Evolutionary conservation across 2,113 vertebrate species (phyloP), one percentile per base, ranked within the genome.

Genomic region (Anoplopoma fimbria): DNA sequence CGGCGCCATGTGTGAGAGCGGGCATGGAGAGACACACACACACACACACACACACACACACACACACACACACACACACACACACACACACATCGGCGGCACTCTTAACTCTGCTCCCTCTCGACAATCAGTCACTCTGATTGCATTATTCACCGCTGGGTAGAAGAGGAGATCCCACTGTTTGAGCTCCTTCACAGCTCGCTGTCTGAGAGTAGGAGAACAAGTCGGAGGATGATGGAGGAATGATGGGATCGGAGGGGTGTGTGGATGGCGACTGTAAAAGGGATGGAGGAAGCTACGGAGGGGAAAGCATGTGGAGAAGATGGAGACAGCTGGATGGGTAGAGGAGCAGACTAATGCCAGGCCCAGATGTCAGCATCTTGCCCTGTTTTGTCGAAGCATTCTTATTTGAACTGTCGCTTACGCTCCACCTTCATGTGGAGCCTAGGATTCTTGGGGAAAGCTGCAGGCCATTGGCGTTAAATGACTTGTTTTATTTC

Each of bases 131-230:
- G 80, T 84, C 83, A 72, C 67, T 73, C 73, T 88, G 88, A 90
- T 88, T 91, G 81, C 87, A 90, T 92, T 91, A 90, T 90, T 81
- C 82, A 88, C 65, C 14, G 53, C 85, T 82, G 79, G 72, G 72
- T 64, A n/a, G 67, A 51, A 83, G 82, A 89, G 73, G 62, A 33
- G 72, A 84, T 84, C 81, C 75, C 79, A 79, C 87, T 68, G 73
- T 87, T 90, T 72, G 49, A 84, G 83, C 70, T 61, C 49, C 47
- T 84, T 87, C 76, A 47, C 70, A 67, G 75, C 77, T 82, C 33
- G 19, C 62, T 65, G 67, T 81, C 38, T 77, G 75, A 57, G 79
- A 77, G 69, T 13, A 36, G 76, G 13, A 79, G 79, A 84, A 75
- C 33, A 79, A 75, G 85, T 81, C 71, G 79, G 14, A 69, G 76